Base-by-base conservation (phyloP, 1,140 invertebrate species). In the Rhopalosiphum maidis region DNA sequence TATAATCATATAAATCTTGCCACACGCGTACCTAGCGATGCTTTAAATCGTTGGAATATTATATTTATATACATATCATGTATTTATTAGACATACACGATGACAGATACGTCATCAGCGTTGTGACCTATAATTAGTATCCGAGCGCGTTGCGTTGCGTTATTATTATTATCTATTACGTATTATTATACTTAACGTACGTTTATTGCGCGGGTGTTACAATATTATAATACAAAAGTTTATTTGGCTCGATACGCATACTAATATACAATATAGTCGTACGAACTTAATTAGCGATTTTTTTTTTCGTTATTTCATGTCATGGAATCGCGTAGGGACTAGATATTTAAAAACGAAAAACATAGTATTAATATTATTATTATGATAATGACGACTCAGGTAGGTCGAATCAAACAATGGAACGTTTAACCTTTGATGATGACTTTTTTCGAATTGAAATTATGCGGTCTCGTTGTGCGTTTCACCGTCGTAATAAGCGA, bases 401-500 rank as follows among this genome's bases (percentile, higher is more conserved):
- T 51, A 37, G 88, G 88, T 90, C 23, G 22, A 55, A 25, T 89
- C 21, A 41, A 41, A 90, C 54, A 90, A 90, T 60, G 88, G 88
- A 43, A 43, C 51, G 54, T 41, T 60, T 60, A 60, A 90, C 88
- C 51, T 90, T 90, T 60, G 25, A 30, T 60, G 25, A 60, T 60
- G 88, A 90, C 54, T 90, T 90, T 90, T 51, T 77, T 51, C 25
- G 7, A 88, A 7, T 15, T 11, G 15, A 88, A 46, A 46, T 86
- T 86, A 86, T 86, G 41, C 11, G 85, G 22, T 86, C 15, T 86
- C 30, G 85, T 25, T 46, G 25, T 86, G 9, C 23, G 25, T 86
- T n/a, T 86, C 30, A 30, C 43, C 15, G 25, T n/a, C 41, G 25
- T 86, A 43, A 46, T 86, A 86, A 77, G 43, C 25, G 83, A 86